phyloP scores from a whole-genome alignment of 2,113 vertebrate species.

The Tamias sibiricus region DNA sequence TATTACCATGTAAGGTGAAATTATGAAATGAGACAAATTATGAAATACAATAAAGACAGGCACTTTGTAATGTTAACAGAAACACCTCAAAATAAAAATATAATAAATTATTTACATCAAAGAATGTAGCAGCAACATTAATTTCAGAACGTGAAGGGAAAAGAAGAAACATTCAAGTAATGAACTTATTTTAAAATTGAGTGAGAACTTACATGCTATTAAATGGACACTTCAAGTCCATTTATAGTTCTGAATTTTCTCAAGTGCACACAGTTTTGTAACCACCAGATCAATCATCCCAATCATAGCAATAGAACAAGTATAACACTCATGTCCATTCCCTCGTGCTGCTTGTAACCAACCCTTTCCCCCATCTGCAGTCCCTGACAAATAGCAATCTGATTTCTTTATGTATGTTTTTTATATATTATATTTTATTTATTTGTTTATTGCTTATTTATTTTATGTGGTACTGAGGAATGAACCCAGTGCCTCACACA shows the following conservation, averaged over 20 bases:
- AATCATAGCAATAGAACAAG: neutral
- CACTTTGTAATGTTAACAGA: neutral
- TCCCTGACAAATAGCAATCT: neutral
- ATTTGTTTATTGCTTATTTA: neutral
- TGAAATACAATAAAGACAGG: neutral
- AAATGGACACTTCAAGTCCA: neutral
- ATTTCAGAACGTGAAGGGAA: neutral
- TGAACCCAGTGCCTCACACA: no score
- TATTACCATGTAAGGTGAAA: neutral
- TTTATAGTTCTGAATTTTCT: neutral
- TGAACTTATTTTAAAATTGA: neutral
- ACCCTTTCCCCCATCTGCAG: fast-evolving
- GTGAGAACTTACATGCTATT: neutral
- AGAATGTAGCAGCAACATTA: neutral
- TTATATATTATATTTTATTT: neutral
- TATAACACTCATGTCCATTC: fast-evolving
- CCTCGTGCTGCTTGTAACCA: neutral
- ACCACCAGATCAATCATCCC: neutral
- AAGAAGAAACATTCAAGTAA: neutral
- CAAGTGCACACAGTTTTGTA: neutral
- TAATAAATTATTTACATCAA: neutral
- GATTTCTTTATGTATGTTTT: neutral
- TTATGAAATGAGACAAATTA: neutral
- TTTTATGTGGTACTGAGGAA: no score
- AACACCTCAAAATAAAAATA: neutral